Evolutionary conservation across 2,797 vertebrate genomes (phyloP).

Genomic region (Paedocypris micromegethes): DNA sequence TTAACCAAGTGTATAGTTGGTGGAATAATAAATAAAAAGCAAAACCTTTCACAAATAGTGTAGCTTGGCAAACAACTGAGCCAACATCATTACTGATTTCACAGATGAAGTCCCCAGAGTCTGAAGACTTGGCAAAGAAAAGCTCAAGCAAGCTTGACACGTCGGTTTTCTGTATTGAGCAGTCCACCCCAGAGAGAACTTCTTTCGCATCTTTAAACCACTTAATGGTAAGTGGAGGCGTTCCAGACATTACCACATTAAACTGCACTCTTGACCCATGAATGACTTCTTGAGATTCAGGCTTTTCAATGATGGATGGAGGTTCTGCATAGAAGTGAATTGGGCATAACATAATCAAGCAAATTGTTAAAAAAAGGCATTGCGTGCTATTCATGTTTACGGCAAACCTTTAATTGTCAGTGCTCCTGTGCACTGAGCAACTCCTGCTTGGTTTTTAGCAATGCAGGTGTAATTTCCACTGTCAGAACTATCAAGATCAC

Average conservation of each 20-base stretch:
- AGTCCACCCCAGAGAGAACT: constrained; percentile 76
- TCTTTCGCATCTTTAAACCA: constrained; percentile 96
- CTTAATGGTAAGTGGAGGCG: constrained; percentile 83
- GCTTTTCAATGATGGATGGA: constrained; percentile 86
- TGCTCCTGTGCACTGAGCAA: constrained; percentile 83
- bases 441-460: constrained; percentile 87
- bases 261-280: constrained; percentile 88
- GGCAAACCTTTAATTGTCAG: constrained; percentile 92
- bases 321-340: constrained; percentile 75
- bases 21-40: constrained; percentile 14
- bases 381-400: neutral
- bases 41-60: constrained; percentile 95
- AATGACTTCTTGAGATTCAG: constrained; percentile 83
- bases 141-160: constrained; percentile 84
- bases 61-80: constrained; percentile 77
- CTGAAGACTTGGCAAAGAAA: constrained; percentile 81
- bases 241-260: constrained; percentile 81
- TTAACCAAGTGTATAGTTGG: neutral
- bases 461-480: constrained; percentile 89
- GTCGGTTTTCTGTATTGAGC: constrained; percentile 85
- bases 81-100: constrained; percentile 93
- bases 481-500: constrained; percentile 78
- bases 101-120: constrained; percentile 88
- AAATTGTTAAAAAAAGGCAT: no score
- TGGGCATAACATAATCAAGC: neutral